Conservation (phyloP, 1,140 invertebrate genomes). For the Paraescarpia echinospica region DNA sequence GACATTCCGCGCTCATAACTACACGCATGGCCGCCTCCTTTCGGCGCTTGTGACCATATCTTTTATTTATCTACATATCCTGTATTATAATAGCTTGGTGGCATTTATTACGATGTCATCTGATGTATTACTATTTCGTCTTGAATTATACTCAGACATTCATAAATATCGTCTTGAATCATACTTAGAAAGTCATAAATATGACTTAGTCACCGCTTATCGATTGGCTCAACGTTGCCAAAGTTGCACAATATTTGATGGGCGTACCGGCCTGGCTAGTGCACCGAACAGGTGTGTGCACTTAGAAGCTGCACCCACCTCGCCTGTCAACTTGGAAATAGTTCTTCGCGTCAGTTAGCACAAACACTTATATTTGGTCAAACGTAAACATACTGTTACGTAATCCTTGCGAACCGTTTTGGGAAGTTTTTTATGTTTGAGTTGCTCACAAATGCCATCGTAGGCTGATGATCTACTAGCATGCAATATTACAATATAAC, state of each 20-base stretch:
- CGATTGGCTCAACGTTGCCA: background rate
- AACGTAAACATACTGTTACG: background rate
- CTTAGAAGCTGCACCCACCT: background rate
- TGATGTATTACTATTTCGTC: background rate
- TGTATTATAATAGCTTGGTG: background rate
- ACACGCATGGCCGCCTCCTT: background rate
- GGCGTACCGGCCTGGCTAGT: background rate
- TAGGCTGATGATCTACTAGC: too few species aligned
- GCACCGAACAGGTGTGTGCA: background rate
- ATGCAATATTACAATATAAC: too few species aligned
- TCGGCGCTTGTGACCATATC: background rate
- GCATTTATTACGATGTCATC: background rate
- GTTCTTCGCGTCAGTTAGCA: background rate
- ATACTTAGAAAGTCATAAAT: background rate
- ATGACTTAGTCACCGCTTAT: background rate
- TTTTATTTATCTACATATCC: background rate
- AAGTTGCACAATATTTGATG: background rate
- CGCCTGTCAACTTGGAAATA: background rate
- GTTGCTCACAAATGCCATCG: too few species aligned
- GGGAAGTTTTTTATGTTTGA: too few species aligned
- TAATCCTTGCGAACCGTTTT: background rate
- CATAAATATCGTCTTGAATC: background rate
- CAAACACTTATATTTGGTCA: background rate
- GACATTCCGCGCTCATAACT: background rate
- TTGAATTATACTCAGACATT: background rate